Conservation (phyloP, 2,888 invertebrate genomes). For the Epicampocera succincta region DNA sequence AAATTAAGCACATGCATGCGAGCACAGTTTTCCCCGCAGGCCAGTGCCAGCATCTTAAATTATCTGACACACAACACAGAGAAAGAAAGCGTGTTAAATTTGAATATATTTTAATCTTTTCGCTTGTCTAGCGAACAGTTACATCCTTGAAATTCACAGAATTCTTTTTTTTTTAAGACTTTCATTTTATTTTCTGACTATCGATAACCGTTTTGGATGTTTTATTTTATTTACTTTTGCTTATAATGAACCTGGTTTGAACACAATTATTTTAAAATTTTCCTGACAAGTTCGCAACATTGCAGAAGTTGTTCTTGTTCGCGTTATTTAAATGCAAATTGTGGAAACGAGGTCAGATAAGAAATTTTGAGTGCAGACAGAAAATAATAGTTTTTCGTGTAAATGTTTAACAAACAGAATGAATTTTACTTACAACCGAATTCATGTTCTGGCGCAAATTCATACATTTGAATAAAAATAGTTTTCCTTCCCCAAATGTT, state of each 20-base stretch:
- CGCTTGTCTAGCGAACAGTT: conserved; percentile 13
- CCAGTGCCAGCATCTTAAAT: conserved; percentile 5
- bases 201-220: not conserved
- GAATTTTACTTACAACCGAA: no score
- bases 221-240: not conserved
- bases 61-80: conserved; percentile 24
- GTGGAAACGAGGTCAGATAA: no score
- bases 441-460: no score
- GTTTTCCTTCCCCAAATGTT: no score
- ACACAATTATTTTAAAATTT: not conserved
- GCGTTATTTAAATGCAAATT: no score
- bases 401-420: no score
- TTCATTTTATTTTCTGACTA: not conserved
- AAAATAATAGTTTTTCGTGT: no score
- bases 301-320: not conserved
- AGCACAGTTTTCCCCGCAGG: conserved; percentile 17
- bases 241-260: not conserved
- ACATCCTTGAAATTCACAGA: conserved; percentile 17
- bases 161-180: not conserved
- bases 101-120: conserved; percentile 48
- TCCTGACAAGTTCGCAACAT: not conserved
- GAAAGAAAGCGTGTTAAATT: conserved; percentile 35
- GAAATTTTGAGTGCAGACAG: no score
- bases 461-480: no score
- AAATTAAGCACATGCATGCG: conserved; percentile 12